phyloP scores from a whole-genome alignment of 2,797 vertebrate genomes.

The Sebastes hubbsi region DNA sequence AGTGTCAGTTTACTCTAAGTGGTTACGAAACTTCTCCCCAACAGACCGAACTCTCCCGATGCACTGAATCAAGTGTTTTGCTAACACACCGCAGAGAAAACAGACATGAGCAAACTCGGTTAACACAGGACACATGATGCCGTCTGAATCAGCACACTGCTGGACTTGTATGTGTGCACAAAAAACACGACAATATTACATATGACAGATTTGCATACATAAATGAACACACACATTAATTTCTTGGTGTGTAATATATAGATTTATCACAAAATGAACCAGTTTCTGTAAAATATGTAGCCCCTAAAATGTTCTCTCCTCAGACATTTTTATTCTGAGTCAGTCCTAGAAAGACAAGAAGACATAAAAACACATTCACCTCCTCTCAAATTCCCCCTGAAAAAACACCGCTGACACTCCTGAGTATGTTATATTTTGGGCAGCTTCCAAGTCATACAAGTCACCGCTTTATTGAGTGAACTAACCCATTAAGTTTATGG shows the following conservation, averaged over 20 bases:
- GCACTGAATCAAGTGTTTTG: background rate
- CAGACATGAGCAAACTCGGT: background rate
- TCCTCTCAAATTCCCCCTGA: conserved; percentile 38
- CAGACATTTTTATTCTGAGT: background rate
- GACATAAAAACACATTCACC: conserved; percentile 14
- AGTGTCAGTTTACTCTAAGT: conserved; percentile 42
- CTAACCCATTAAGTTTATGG: conserved; percentile 72
- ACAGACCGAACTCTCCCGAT: conserved; percentile 6
- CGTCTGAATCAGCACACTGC: conserved; percentile 2
- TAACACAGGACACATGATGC: conserved; percentile 4
- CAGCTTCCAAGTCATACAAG: conserved; percentile 70
- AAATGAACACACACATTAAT: background rate
- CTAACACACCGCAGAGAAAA: background rate
- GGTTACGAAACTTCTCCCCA: conserved; percentile 13
- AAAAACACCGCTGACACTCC: conserved; percentile 31
- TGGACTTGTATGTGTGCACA: background rate
- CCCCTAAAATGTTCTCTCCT: background rate
- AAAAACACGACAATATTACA: background rate
- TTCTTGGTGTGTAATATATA: background rate
- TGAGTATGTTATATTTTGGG: conserved; percentile 51
- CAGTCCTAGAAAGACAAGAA: conserved; percentile 2
- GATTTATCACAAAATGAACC: background rate
- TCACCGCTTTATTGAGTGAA: conserved; percentile 70
- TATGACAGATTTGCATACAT: background rate
- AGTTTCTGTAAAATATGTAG: background rate